Percentiles rank a stretch among this genome's conserved stretches.
Conservation (phyloP, 2,797 vertebrate species). For the Pagetopsis macropterus region DNA sequence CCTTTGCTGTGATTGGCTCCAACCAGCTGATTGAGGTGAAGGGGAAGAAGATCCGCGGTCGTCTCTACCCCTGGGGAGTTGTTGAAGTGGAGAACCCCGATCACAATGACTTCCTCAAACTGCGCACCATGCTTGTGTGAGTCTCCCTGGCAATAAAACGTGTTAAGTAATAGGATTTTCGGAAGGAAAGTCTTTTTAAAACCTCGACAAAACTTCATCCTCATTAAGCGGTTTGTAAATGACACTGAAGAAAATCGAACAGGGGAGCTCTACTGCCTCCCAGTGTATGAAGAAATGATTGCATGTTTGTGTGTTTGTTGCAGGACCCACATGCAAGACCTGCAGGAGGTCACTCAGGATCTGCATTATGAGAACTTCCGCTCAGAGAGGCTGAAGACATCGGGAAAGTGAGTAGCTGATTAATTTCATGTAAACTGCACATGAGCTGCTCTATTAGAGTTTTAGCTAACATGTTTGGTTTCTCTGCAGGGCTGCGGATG, state of each 20-base stretch:
- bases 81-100: constrained; percentile 94
- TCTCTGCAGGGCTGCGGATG: constrained; percentile 86
- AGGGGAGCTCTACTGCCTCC: constrained; percentile 57
- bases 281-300: constrained; percentile 49
- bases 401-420: constrained; percentile 76
- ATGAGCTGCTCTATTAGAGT: not conserved
- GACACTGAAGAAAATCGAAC: not conserved
- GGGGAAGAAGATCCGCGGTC: constrained; percentile 91
- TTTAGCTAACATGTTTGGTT: not conserved
- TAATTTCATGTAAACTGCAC: not conserved
- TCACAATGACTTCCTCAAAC: constrained; percentile 93
- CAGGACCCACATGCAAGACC: constrained; percentile 94
- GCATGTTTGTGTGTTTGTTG: constrained; percentile 41
- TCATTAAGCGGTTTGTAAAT: constrained; percentile 1
- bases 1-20: constrained; percentile 90
- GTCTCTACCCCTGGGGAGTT: constrained; percentile 90
- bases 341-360: constrained; percentile 92
- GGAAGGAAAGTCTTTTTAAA: constrained; percentile 16
- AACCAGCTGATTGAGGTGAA: constrained; percentile 95
- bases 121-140: constrained; percentile 91
- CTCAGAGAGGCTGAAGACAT: constrained; percentile 90
- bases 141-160: constrained; percentile 63
- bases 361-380: constrained; percentile 94
- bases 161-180: constrained; percentile 1
- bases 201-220: constrained; percentile 4